phyloP scores from a whole-genome alignment of 53 echinoderm and acorn worm species.

The Echinarachnius parma region DNA sequence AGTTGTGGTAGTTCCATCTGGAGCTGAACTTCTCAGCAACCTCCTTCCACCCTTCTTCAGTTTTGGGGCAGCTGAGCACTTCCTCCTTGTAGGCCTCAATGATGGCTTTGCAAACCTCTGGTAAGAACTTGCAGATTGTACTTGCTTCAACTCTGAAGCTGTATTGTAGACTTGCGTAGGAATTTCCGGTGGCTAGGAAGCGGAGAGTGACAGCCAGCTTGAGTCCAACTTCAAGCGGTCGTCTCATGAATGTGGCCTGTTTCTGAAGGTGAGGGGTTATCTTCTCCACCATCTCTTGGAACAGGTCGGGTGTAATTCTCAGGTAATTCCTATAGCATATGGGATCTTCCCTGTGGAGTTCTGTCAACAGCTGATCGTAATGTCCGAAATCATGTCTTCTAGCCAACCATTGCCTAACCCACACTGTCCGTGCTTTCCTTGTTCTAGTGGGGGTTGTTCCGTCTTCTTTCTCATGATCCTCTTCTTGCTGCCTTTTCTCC shows the following conservation, averaged over 20 bases:
- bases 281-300: conserved; percentile 15
- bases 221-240: conserved; percentile 42
- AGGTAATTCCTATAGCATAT: conserved; percentile 20
- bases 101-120: conserved; percentile 36
- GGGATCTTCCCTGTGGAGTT: too few relatives aligned
- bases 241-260: conserved; percentile 14
- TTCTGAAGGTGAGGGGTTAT: conserved; percentile 25
- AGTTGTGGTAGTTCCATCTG: conserved; percentile 30
- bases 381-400: conserved; percentile 3
- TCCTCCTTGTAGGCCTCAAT: conserved; percentile 24
- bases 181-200: conserved; percentile 32
- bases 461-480: too few relatives aligned
- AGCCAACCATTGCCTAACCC: conserved; percentile 6
- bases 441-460: too few relatives aligned
- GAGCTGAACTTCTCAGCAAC: conserved; percentile 32
- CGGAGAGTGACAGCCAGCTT: conserved; percentile 50
- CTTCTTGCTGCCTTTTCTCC: too few relatives aligned
- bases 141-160: conserved; percentile 11
- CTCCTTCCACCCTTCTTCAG: conserved; percentile 28
- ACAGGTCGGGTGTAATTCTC: conserved; percentile 41
- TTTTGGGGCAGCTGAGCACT: conserved; percentile 27
- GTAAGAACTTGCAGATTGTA: conserved; percentile 9
- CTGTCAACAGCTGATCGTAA: too few relatives aligned
- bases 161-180: conserved; percentile 11
- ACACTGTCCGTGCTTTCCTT: not conserved